Evolutionary conservation across 2,113 vertebrate genomes (phyloP).

Genomic region (Chloebia gouldiae): DNA sequence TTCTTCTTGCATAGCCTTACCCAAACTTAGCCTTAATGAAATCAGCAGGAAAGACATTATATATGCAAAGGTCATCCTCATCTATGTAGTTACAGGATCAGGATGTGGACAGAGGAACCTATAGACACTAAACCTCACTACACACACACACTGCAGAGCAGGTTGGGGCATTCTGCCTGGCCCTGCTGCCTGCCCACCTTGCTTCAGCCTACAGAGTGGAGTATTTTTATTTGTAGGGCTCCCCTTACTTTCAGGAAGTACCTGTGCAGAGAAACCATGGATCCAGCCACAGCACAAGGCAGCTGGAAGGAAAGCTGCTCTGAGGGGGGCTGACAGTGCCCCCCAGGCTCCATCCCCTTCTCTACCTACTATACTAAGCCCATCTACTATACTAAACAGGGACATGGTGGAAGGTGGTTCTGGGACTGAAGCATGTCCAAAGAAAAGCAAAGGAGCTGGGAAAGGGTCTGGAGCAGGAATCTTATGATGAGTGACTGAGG

Average conservation of each 20-base stretch:
- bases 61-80: background rate
- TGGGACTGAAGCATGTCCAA: background rate
- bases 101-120: background rate
- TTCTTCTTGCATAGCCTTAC: background rate
- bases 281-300: background rate
- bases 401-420: background rate
- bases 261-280: background rate
- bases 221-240: background rate
- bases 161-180: rapidly evolving
- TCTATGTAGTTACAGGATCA: background rate
- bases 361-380: background rate
- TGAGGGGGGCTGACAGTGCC: background rate
- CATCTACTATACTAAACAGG: background rate
- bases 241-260: background rate
- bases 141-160: background rate
- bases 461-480: background rate
- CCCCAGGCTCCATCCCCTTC: background rate
- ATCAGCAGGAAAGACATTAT: background rate
- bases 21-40: background rate
- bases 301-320: background rate
- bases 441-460: background rate
- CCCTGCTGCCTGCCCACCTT: background rate
- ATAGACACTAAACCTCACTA: background rate
- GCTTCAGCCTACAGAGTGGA: background rate
- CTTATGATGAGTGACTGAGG: rapidly evolving